Evolutionary conservation across 2,797 vertebrate genomes (phyloP).

Genomic region (Myiotriccus ornatus): DNA sequence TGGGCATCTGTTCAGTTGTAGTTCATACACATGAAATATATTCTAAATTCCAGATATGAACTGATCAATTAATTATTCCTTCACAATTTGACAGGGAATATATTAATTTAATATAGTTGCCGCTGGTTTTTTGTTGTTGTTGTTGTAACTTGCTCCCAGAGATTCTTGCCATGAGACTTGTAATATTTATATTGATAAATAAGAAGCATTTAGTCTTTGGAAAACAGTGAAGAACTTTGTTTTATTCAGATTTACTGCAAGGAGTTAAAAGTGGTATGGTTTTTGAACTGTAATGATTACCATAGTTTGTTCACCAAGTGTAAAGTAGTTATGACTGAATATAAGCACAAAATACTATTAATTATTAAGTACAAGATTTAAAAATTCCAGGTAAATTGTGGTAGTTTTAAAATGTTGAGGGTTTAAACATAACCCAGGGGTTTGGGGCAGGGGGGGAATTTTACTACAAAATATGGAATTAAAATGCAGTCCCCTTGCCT

Average conservation of each 20-base stretch:
- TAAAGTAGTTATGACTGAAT: not conserved
- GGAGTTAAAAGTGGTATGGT: not conserved
- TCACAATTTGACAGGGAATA: not conserved
- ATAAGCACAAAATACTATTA: not conserved
- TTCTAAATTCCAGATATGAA: conserved; percentile 33
- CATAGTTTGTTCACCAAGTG: not conserved
- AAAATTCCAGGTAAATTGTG: not conserved
- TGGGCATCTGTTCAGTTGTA: conserved; percentile 61
- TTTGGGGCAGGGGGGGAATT: not conserved
- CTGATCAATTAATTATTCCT: conserved; percentile 56
- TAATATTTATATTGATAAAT: not conserved
- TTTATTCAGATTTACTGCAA: not conserved
- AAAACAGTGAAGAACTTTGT: not conserved
- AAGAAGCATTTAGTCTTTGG: not conserved
- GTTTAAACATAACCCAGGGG: not conserved
- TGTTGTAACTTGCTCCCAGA: not conserved
- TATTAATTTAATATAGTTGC: conserved; percentile 40
- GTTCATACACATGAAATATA: conserved; percentile 48
- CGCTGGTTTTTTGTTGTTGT: not conserved
- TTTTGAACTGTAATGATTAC: not conserved
- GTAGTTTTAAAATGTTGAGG: not conserved
- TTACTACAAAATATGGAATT: not conserved
- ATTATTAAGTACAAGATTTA: not conserved
- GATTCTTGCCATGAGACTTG: not conserved
- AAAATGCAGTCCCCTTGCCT: not conserved